Percentiles rank a stretch among this genome's conserved stretches.
These are phyloP conservation scores for Hippocampus comes DNA, from an alignment of 2,113 vertebrate genomes.

Conservation along the genomic window DNA sequence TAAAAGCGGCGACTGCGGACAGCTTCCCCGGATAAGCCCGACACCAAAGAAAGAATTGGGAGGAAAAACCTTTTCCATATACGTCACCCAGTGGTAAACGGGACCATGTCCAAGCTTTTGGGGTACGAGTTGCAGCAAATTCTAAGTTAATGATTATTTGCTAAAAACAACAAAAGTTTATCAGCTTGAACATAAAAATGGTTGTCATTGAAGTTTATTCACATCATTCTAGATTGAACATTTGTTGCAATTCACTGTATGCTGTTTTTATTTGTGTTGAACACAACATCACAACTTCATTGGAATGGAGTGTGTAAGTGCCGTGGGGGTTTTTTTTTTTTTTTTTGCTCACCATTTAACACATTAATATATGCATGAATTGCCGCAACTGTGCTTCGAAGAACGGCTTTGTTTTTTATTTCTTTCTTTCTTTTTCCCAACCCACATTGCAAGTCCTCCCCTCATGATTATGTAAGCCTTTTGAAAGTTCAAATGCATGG, in stretches of 20 bases:
- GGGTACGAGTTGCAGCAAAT: too few species aligned
- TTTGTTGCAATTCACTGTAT: too few species aligned
- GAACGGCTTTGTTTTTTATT: constrained; percentile 51
- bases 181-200: too few species aligned
- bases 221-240: too few species aligned
- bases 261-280: too few species aligned
- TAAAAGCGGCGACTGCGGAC: neutral
- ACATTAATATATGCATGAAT: constrained; percentile 58
- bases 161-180: too few species aligned
- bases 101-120: too few species aligned
- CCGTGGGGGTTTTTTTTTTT: constrained; percentile 1
- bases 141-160: too few species aligned
- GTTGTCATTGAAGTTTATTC: too few species aligned
- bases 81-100: too few species aligned
- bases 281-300: neutral
- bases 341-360: constrained; percentile 21
- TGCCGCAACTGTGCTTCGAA: constrained; percentile 39
- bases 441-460: constrained; percentile 21
- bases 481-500: constrained; percentile 15
- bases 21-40: constrained; percentile 13
- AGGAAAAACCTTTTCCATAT: constrained; percentile 15
- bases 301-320: constrained; percentile 14
- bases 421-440: too few species aligned
- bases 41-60: constrained; percentile 1
- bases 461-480: constrained; percentile 25